These are phyloP conservation scores for Thalassoma bifasciatum DNA, from an alignment of 2,113 vertebrate species.

Conservation along the genomic window DNA sequence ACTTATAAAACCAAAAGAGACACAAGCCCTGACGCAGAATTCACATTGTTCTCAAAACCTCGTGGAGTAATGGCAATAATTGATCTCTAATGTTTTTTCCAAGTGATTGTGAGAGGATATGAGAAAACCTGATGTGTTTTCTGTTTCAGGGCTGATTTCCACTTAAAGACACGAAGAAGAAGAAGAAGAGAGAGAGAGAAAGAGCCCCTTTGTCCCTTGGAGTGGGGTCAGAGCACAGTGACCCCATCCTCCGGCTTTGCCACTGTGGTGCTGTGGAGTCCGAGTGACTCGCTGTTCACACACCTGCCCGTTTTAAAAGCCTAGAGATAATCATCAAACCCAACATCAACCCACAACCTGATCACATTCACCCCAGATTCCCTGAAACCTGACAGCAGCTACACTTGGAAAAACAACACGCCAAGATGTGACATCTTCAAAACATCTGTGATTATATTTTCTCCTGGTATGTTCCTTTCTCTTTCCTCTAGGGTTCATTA, in stretches of 20 bases:
- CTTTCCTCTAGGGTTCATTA: no score
- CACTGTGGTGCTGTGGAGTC: constrained; percentile 31
- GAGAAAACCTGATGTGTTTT: constrained; percentile 18
- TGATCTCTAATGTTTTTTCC: no score
- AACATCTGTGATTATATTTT: constrained; percentile 13
- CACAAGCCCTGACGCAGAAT: constrained; percentile 40
- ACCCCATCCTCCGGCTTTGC: constrained; percentile 52
- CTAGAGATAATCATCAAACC: neutral
- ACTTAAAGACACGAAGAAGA: constrained; percentile 68
- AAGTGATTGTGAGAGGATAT: no score
- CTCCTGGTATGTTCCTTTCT: neutral
- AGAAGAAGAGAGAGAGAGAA: constrained; percentile 64
- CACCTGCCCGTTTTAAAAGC: neutral
- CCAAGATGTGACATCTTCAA: constrained; percentile 3
- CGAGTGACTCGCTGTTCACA: constrained; percentile 1
- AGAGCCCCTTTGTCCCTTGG: constrained; percentile 84
- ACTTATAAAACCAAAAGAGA: constrained; percentile 46
- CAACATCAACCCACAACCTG: neutral
- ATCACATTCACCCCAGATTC: neutral
- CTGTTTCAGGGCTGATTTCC: constrained; percentile 61
- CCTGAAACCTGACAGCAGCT: constrained; percentile 11
- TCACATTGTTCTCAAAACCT: constrained; percentile 9
- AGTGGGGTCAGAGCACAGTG: constrained; percentile 58
- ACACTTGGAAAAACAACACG: neutral
- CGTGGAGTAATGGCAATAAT: no score